A percentile compares a stretch with the other conserved stretches of the same genome.
Conservation (phyloP, 2,113 vertebrate species). For the Tupaia chinensis region DNA sequence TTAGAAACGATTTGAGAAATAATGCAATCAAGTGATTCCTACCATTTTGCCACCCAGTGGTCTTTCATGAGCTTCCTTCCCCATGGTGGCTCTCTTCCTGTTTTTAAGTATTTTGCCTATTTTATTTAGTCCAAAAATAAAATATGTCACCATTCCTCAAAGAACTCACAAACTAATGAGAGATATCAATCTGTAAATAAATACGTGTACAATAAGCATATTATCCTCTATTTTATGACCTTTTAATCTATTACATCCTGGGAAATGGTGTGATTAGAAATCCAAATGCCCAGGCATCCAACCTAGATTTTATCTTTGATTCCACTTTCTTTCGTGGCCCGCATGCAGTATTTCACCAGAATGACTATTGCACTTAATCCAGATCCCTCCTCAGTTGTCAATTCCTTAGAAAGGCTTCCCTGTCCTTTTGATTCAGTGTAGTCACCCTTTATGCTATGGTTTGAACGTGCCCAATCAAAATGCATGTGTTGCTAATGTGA, state of each 20-base stretch:
- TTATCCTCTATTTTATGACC: background rate
- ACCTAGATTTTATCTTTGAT: background rate
- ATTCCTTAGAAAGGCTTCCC: background rate
- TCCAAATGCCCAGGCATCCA: background rate
- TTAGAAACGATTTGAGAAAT: background rate
- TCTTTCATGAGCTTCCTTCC: background rate
- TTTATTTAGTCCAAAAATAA: slow-evolving; percentile 38
- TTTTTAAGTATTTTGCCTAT: slow-evolving; percentile 8
- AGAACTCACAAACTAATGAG: background rate
- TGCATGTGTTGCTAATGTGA: background rate
- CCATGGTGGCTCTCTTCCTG: background rate
- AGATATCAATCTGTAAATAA: slow-evolving; percentile 29
- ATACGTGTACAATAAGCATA: background rate
- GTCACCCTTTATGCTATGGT: background rate
- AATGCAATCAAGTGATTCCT: background rate
- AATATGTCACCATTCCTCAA: background rate
- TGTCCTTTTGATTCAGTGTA: background rate
- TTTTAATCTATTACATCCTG: background rate
- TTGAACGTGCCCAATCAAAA: background rate
- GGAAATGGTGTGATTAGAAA: background rate
- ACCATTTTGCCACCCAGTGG: background rate
- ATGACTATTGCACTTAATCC: background rate
- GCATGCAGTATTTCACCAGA: background rate
- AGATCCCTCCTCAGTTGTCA: background rate
- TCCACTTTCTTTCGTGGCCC: background rate